A percentile compares a stretch with the other conserved stretches of the same genome.
Conservation (phyloP, 2,797 vertebrate genomes). For the Botia kubotai region DNA sequence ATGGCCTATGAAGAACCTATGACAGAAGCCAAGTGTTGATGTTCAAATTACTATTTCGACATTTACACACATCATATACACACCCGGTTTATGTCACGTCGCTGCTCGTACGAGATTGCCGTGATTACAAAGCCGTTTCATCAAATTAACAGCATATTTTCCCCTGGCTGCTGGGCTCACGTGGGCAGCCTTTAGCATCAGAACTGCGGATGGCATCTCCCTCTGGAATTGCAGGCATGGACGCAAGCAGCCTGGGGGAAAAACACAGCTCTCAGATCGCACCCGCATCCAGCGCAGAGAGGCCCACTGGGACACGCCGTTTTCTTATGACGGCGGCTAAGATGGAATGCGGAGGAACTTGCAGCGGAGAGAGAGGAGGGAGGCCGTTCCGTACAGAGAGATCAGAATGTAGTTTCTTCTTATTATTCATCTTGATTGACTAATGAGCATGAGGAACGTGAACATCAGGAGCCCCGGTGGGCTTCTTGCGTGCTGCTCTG, state of each 20-base stretch:
- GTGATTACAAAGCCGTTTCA: slow-evolving; percentile 37
- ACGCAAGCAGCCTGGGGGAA: slow-evolving; percentile 35
- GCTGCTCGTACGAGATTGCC: slow-evolving; percentile 1
- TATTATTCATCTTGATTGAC: slow-evolving; percentile 18
- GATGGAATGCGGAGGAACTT: neutral
- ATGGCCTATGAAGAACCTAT: neutral
- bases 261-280: slow-evolving; percentile 32
- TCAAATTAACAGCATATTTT: slow-evolving; percentile 38
- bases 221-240: slow-evolving; percentile 36
- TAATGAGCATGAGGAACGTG: slow-evolving; percentile 48
- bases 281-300: slow-evolving; percentile 34
- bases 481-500: neutral
- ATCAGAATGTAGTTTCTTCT: slow-evolving; percentile 13
- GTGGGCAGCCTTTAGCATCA: slow-evolving; percentile 41
- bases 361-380: neutral
- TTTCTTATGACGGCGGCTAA: slow-evolving; percentile 42
- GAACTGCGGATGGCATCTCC: slow-evolving; percentile 51
- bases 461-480: neutral
- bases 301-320: slow-evolving; percentile 19
- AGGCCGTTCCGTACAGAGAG: neutral
- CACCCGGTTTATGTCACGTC: slow-evolving; percentile 6
- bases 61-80: slow-evolving; percentile 8
- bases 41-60: slow-evolving; percentile 20
- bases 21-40: neutral
- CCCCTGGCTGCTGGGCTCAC: slow-evolving; percentile 23